These are phyloP conservation scores for Drosophila mulleri DNA, from an alignment of 2,888 invertebrate genomes.

Conservation along the genomic window DNA sequence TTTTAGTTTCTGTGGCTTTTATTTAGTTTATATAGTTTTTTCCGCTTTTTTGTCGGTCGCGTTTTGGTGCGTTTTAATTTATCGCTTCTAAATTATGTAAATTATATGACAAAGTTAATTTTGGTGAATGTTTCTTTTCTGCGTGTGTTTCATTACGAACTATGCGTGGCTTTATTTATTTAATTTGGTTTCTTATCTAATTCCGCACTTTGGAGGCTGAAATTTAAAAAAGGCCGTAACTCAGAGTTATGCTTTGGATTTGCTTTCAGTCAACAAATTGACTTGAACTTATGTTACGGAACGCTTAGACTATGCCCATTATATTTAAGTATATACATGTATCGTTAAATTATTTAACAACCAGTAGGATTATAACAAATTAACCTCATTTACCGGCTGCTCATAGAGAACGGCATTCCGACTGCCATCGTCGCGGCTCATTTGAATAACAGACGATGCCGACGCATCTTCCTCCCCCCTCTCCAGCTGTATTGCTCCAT, in stretches of 20 bases:
- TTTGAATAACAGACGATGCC: conserved; percentile 73
- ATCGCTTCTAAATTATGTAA: conserved; percentile 77
- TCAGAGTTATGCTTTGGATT: conserved; percentile 38
- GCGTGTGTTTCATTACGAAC: conserved; percentile 30
- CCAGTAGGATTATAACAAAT: conserved; percentile 70
- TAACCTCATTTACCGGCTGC: conserved; percentile 59
- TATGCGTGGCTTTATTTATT: conserved; percentile 41
- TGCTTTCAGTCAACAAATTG: conserved; percentile 31
- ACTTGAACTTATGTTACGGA: conserved; percentile 57
- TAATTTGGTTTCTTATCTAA: conserved; percentile 36
- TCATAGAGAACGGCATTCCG: conserved; percentile 61
- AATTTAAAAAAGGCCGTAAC: conserved; percentile 44
- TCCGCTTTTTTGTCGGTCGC: conserved; percentile 15
- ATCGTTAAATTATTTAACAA: conserved; percentile 64
- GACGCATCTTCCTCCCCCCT: conserved; percentile 14
- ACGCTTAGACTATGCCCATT: conserved; percentile 30
- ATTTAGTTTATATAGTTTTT: background rate
- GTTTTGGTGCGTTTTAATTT: conserved; percentile 67
- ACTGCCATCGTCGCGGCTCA: conserved; percentile 41
- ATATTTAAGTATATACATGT: conserved; percentile 55
- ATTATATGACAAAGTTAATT: conserved; percentile 70
- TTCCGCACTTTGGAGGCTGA: conserved; percentile 48
- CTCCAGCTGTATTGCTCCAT: background rate
- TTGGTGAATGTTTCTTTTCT: conserved; percentile 68
- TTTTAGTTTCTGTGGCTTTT: conserved; percentile 2